Conservation (phyloP, 1,140 invertebrate species). For the Ips nitidus region DNA sequence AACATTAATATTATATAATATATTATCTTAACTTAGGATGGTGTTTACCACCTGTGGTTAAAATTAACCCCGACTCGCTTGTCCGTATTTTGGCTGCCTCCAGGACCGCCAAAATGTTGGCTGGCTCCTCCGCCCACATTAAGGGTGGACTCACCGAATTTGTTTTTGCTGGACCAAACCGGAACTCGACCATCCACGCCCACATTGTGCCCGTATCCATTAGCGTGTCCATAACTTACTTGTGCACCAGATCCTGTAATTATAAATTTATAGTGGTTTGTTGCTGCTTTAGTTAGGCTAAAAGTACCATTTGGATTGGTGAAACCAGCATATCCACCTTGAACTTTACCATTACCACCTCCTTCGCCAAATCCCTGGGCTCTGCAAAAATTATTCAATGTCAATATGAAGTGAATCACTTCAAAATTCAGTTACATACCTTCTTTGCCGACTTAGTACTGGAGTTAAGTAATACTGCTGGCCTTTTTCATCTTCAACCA, state of each 20-base stretch:
- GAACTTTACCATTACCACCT: constrained; percentile 8
- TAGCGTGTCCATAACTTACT: constrained; percentile 24
- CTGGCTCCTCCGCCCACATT: constrained; percentile 25
- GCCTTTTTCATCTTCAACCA: constrained; percentile 18
- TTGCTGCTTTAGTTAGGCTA: background rate
- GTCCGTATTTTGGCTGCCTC: constrained; percentile 16
- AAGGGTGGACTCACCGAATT: constrained; percentile 23
- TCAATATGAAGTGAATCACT: background rate
- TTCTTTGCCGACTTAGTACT: constrained; percentile 15
- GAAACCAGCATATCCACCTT: constrained; percentile 18
- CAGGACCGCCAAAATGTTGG: constrained; percentile 14
- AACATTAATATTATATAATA: constrained; percentile 3
- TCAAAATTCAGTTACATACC: constrained; percentile 1
- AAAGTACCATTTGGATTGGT: constrained; percentile 24
- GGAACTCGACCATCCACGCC: constrained; percentile 23
- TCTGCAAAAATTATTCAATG: background rate
- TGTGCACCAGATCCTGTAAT: constrained; percentile 26
- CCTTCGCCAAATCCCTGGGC: constrained; percentile 15
- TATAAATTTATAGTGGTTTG: background rate
- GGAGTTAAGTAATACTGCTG: constrained; percentile 14
- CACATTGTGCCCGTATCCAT: constrained; percentile 22
- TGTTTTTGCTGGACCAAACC: constrained; percentile 32
- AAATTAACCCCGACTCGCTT: constrained; percentile 27
- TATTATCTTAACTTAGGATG: background rate
- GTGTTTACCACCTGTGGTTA: constrained; percentile 15